These are phyloP conservation scores for Machaerirhynchus nigripectus DNA, from an alignment of 2,113 vertebrate species.

Conservation along the genomic window DNA sequence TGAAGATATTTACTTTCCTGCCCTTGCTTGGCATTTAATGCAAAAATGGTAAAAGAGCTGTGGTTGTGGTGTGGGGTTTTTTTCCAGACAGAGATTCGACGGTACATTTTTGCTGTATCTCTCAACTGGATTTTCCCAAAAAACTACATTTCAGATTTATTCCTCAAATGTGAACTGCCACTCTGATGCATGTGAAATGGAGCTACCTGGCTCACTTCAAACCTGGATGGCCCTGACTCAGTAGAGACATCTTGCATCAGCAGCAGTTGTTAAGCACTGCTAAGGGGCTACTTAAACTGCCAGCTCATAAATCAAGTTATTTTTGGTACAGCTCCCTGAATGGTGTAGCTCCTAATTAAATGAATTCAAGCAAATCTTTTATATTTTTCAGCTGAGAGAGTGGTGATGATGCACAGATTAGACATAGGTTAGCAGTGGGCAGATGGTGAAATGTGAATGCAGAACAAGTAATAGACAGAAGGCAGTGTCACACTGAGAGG, in stretches of 20 bases:
- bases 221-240: not conserved
- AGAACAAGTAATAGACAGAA: not conserved
- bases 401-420: not conserved
- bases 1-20: not conserved
- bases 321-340: not conserved
- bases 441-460: not conserved
- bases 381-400: not conserved
- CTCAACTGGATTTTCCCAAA: not conserved
- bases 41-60: not conserved
- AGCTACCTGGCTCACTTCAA: not conserved
- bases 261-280: not conserved
- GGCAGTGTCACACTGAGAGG: not conserved
- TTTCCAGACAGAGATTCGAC: not conserved
- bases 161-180: not conserved
- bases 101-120: not conserved
- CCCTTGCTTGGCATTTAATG: not conserved
- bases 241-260: not conserved
- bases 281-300: not conserved
- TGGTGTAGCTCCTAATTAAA: not conserved
- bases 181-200: not conserved
- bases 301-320: not conserved
- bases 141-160: not conserved
- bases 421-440: not conserved
- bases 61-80: not conserved
- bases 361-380: slow-evolving; percentile 5